phyloP scores from a whole-genome alignment of 2,113 vertebrate species.

The Malurus elegans region DNA sequence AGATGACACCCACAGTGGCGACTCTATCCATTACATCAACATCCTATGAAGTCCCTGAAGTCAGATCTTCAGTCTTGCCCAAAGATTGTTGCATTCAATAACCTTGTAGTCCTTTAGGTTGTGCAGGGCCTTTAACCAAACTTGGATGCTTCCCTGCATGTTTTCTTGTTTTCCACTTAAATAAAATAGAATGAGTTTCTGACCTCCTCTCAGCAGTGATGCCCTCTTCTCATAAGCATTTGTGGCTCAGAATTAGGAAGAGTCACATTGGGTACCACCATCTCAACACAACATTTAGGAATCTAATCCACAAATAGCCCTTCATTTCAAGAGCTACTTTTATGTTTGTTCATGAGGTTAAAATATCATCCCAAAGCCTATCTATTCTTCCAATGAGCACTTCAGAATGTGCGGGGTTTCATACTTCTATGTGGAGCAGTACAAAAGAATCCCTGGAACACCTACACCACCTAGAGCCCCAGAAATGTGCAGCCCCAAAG shows the following conservation, averaged over 20 bases:
- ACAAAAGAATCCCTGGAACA: background rate
- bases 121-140: background rate
- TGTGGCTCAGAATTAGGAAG: background rate
- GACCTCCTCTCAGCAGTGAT: background rate
- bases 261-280: fast-evolving
- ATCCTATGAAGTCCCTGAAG: fast-evolving
- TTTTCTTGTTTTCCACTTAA: background rate
- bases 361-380: background rate
- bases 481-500: fast-evolving
- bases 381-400: background rate
- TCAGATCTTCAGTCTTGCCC: background rate
- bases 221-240: background rate
- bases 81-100: background rate
- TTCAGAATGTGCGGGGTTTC: background rate
- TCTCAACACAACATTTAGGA: background rate
- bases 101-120: background rate
- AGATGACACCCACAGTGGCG: background rate
- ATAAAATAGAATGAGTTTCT: background rate
- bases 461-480: background rate
- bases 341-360: background rate
- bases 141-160: background rate
- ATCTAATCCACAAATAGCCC: background rate
- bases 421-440: background rate
- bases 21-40: background rate
- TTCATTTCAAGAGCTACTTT: background rate